phyloP scores from a whole-genome alignment of 2,888 invertebrate genomes.

The Ceramica pisi region DNA sequence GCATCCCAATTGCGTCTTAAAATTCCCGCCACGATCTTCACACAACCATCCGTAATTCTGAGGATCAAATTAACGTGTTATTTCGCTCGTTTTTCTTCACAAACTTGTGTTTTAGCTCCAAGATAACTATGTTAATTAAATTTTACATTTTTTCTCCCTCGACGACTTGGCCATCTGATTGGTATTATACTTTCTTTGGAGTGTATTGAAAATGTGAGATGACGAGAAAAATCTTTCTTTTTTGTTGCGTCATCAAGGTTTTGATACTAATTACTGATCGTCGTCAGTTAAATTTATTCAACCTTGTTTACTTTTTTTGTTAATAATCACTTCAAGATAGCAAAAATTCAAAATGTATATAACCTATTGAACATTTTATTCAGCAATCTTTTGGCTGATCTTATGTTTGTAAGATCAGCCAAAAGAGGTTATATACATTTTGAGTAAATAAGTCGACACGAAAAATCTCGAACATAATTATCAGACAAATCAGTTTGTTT shows the following conservation, averaged over 20 bases:
- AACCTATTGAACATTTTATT: neutral
- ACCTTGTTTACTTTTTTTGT: neutral
- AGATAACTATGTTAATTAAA: conserved; percentile 90
- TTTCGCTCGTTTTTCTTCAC: conserved; percentile 87
- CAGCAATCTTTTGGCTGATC: neutral
- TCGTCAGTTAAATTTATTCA: no score
- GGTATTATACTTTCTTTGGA: conserved; percentile 78
- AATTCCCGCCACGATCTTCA: conserved; percentile 83
- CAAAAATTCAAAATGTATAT: no score
- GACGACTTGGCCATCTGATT: conserved; percentile 73
- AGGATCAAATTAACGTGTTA: conserved; percentile 89
- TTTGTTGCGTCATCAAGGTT: neutral
- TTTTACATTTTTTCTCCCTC: conserved; percentile 82
- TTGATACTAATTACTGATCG: no score
- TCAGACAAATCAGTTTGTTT: neutral
- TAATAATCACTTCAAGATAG: neutral
- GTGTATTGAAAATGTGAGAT: conserved; percentile 66
- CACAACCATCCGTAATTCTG: conserved; percentile 86
- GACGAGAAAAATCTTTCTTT: neutral
- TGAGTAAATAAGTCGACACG: neutral
- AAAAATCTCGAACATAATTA: conserved; percentile 1
- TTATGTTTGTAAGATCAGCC: no score
- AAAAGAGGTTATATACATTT: no score
- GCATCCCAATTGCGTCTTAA: conserved; percentile 62
- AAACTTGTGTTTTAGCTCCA: conserved; percentile 89